Evolutionary conservation across 2,113 vertebrate genomes (phyloP), one percentile per base, ranked within the genome.

Genomic region (Columbina picui): DNA sequence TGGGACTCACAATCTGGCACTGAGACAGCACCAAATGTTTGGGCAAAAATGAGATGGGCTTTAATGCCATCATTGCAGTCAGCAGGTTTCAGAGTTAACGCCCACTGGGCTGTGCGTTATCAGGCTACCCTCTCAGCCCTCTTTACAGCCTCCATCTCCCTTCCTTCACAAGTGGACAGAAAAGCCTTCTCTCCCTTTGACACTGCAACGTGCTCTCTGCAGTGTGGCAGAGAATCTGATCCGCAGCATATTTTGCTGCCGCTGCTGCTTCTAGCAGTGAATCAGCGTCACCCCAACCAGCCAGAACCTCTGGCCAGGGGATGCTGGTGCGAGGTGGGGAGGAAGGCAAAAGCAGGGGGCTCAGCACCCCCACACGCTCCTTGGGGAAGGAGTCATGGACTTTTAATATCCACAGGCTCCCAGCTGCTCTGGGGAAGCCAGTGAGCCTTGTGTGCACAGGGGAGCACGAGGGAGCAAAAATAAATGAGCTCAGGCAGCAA

Each of bases 401-500:
- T 94, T 93, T 55, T 80, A 79, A 82, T 45, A 90, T 71, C 84
- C 11, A 0, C 1, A 0, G 60, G 50, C 79, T 76, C 60, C 52
- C 43, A n/a, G 65, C 60, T 89, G 50, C 84, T 93, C 90, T 14
- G 4, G 32, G 36, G 56, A 52, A 87, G 49, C 63, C 9, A 1
- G 21, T 10, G n/a, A 82, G 68, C 87, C 76, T 23, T 20, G 75
- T 41, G 64, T n/a, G 36, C 82, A 76, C 94, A 83, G 84, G 94
- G 91, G 94, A 96, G 90, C 27, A 7, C 67, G 39, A 96, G 47
- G 79, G 57, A 65, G 76, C 84, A 97, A 96, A 97, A 98, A 98
- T 97, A 98, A 96, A 93, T 60, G 63, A 92, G 93, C 89, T 88
- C 77, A 74, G 50, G 93, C 93, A 96, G 94, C 92, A 97, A 97